phyloP scores from a whole-genome alignment of 2,797 vertebrate genomes.

The Etheostoma nigrum region DNA sequence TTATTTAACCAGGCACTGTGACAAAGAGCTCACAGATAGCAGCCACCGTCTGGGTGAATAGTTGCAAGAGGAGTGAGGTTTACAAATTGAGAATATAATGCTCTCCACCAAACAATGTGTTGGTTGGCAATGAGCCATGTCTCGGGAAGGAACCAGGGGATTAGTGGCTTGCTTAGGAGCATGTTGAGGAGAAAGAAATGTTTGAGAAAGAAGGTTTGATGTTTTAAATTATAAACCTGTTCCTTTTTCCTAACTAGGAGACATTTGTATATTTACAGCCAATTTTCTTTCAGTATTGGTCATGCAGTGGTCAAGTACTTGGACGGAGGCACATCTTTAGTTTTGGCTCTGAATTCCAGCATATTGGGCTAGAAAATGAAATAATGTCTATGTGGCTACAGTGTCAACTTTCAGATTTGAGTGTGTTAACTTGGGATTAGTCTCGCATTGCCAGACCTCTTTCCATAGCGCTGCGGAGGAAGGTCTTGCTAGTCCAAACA shows the following conservation, averaged over 20 bases:
- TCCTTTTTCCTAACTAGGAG: background rate
- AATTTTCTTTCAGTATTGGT: conserved; percentile 7
- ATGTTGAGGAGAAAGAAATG: conserved; percentile 14
- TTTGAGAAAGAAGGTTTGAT: background rate
- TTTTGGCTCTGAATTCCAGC: background rate
- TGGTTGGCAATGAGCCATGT: conserved; percentile 23
- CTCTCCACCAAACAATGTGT: conserved; percentile 46
- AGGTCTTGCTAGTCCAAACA: no score
- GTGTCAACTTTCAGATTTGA: background rate
- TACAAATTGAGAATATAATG: conserved; percentile 45
- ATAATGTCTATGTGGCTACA: background rate
- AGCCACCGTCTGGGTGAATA: conserved; percentile 35
- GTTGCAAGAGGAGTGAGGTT: conserved; percentile 44
- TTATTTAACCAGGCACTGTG: conserved; percentile 64
- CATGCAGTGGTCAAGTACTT: background rate
- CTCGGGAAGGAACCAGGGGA: conserved; percentile 25
- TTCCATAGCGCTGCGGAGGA: no score
- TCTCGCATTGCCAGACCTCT: no score
- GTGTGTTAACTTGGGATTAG: background rate
- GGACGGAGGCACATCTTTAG: background rate
- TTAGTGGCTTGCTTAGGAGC: conserved; percentile 49
- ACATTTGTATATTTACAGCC: background rate
- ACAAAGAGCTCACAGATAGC: conserved; percentile 67
- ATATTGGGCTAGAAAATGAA: background rate
- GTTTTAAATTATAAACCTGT: background rate